Percentiles rank a stretch among this genome's conserved stretches.
Conservation (phyloP, 2,888 invertebrate species). For the Protophormia terraenovae region DNA sequence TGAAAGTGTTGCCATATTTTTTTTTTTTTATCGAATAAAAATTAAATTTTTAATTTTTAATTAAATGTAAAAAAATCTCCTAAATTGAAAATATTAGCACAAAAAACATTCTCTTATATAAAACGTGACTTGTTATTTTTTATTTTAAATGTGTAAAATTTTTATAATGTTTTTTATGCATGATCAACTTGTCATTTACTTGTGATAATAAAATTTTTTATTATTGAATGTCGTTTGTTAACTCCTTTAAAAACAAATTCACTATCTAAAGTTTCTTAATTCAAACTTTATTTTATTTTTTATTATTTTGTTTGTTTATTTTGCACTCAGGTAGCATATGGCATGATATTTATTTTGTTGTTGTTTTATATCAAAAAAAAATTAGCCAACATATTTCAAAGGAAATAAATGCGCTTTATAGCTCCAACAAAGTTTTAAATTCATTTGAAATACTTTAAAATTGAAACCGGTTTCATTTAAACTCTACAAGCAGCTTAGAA, state of each 20-base stretch:
- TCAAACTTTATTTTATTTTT: background rate
- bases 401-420: background rate
- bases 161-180: background rate
- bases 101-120: no score
- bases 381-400: constrained; percentile 28
- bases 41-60: no score
- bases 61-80: no score
- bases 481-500: constrained; percentile 45
- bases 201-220: background rate
- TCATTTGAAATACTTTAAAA: constrained; percentile 26
- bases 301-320: constrained; percentile 11
- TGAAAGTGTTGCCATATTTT: no score
- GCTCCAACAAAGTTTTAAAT: background rate
- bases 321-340: constrained; percentile 67
- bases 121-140: no score
- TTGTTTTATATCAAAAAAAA: background rate
- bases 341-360: constrained; percentile 48
- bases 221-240: constrained; percentile 19
- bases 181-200: background rate
- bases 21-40: no score
- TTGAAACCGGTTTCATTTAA: constrained; percentile 34
- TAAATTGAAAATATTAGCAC: no score
- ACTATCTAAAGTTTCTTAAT: constrained; percentile 22
- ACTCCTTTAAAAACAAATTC: background rate
- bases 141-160: background rate